A percentile compares a stretch with the other conserved stretches of the same genome.
Evolutionary conservation across 1,140 invertebrate genomes (phyloP).

Genomic region (Pararge aegeria): DNA sequence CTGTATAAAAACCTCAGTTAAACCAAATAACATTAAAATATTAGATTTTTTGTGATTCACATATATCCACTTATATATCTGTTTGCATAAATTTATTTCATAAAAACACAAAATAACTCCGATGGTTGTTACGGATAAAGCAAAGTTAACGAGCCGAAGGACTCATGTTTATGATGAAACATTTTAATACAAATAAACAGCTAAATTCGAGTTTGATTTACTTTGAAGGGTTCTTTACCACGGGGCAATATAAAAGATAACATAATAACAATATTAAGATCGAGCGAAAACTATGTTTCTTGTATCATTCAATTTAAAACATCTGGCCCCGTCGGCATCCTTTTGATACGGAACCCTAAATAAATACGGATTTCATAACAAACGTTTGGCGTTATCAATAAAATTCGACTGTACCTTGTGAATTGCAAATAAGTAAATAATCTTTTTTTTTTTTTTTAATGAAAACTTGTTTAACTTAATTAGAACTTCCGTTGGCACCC

Average conservation of each 20-base stretch:
- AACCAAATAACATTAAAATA: conserved; percentile 38
- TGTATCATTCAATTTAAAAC: too few species aligned
- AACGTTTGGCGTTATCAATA: background rate
- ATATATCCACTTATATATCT: too few species aligned
- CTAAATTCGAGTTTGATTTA: too few species aligned
- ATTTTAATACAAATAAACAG: background rate
- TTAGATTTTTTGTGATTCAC: conserved; percentile 14
- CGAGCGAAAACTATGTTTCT: too few species aligned
- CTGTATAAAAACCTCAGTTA: conserved; percentile 60
- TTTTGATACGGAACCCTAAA: too few species aligned
- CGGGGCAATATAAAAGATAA: too few species aligned
- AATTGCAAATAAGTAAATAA: background rate
- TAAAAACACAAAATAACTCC: conserved; percentile 29
- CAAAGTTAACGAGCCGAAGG: conserved; percentile 3
- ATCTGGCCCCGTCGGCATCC: too few species aligned
- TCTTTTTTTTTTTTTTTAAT: too few species aligned
- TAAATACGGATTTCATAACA: background rate
- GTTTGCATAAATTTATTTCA: conserved; percentile 14
- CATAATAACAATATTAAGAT: too few species aligned
- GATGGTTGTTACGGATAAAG: conserved; percentile 8
- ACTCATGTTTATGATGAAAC: conserved; percentile 8
- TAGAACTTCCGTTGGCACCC: too few species aligned
- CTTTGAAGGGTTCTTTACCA: too few species aligned
- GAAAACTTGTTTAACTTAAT: too few species aligned
- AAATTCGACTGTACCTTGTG: background rate